phyloP scores from a whole-genome alignment of 2,113 vertebrate species.

The Lepisosteus osseus region DNA sequence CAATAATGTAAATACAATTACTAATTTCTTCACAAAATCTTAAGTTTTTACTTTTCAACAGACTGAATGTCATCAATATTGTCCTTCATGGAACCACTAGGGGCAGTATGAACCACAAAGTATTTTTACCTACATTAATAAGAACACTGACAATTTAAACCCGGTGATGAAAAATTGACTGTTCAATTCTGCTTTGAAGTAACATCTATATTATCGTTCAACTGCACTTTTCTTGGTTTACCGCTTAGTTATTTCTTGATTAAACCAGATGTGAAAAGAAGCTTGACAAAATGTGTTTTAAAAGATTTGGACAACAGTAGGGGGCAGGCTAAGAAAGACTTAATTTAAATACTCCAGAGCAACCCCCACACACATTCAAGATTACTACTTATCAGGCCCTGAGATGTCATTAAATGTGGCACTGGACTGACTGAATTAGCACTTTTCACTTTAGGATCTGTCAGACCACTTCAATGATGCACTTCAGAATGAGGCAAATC shows the following conservation, averaged over 20 bases:
- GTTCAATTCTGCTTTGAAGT: constrained; percentile 24
- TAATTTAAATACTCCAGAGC: constrained; percentile 61
- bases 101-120: constrained; percentile 72
- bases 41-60: no score
- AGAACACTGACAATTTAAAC: constrained; percentile 29
- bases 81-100: constrained; percentile 38
- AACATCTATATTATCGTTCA: constrained; percentile 13
- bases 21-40: no score
- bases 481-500: no score
- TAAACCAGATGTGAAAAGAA: background rate
- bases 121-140: constrained; percentile 39
- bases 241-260: background rate
- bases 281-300: constrained; percentile 26
- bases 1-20: no score
- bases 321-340: constrained; percentile 74
- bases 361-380: constrained; percentile 30
- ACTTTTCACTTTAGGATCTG: no score
- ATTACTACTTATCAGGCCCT: no score
- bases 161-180: constrained; percentile 6
- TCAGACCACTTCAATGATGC: no score
- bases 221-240: constrained; percentile 20
- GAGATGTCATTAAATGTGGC: no score
- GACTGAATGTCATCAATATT: no score
- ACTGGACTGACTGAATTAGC: no score
- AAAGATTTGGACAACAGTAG: constrained; percentile 67